A percentile compares a stretch with the other conserved stretches of the same genome.
phyloP scores from a whole-genome alignment of 1,140 invertebrate species.

The Melitaea cinxia region DNA sequence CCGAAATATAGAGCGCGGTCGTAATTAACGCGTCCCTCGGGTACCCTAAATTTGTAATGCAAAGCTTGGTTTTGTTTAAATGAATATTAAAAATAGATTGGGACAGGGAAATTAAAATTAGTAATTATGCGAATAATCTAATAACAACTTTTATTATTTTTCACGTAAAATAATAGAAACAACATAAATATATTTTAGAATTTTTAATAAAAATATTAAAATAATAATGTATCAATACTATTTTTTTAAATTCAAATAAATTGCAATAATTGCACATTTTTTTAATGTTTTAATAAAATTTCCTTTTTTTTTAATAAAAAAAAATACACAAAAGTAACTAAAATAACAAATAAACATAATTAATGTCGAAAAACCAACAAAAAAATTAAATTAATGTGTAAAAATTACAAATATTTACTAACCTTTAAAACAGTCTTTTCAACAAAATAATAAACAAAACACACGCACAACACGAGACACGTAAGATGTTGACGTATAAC shows the following conservation, averaged over 20 bases:
- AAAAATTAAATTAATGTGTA: not conserved
- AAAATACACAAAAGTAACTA: too few relatives aligned
- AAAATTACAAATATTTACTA: not conserved
- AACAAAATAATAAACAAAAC: conserved; percentile 16
- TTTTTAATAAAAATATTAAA: too few relatives aligned
- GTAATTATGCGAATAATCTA: not conserved
- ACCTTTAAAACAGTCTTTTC: not conserved
- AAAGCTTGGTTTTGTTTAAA: conserved; percentile 16
- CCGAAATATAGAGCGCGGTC: not conserved
- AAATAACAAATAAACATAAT: not conserved
- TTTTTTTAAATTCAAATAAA: too few relatives aligned
- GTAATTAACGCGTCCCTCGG: conserved; percentile 5
- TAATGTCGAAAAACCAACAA: not conserved
- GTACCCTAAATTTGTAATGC: conserved; percentile 12
- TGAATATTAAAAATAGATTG: conserved; percentile 16
- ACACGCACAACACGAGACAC: conserved; percentile 35
- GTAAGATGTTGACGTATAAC: conserved; percentile 32
- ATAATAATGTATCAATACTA: too few relatives aligned
- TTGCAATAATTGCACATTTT: too few relatives aligned
- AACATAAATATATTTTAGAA: too few relatives aligned
- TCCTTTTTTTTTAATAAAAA: too few relatives aligned
- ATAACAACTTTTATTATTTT: too few relatives aligned
- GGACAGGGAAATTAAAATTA: not conserved
- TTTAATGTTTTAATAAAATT: too few relatives aligned
- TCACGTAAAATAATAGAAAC: too few relatives aligned